Evolutionary conservation across 1,140 invertebrate species (phyloP).

Genomic region (Littorina saxatilis): DNA sequence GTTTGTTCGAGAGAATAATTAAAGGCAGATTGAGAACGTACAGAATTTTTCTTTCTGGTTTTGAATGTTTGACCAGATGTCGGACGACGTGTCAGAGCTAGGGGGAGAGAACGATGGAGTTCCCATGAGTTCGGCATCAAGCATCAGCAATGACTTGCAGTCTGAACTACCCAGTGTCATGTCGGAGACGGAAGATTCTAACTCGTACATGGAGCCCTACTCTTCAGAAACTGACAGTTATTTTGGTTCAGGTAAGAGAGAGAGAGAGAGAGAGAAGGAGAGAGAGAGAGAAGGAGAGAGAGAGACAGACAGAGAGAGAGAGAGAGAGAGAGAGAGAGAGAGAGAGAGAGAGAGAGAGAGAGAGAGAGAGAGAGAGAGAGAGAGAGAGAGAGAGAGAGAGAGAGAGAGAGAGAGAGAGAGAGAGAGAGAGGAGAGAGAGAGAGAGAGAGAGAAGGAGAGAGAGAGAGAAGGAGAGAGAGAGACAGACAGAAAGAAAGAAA

Average conservation of each 20-base stretch:
- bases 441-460: too few species aligned
- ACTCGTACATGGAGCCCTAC: slow-evolving; percentile 23
- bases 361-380: too few species aligned
- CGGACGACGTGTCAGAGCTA: slow-evolving; percentile 27
- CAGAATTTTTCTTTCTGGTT: background rate
- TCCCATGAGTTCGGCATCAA: slow-evolving; percentile 19
- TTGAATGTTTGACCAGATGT: background rate
- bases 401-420: too few species aligned
- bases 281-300: too few species aligned
- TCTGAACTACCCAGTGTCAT: background rate
- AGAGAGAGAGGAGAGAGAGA: too few species aligned
- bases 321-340: too few species aligned
- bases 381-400: too few species aligned
- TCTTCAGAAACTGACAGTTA: slow-evolving; percentile 37
- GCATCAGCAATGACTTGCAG: slow-evolving; percentile 17
- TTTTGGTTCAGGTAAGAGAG: slow-evolving; percentile 5
- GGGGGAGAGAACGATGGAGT: slow-evolving; percentile 26
- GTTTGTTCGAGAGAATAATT: background rate
- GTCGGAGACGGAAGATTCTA: slow-evolving; percentile 33
- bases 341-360: too few species aligned
- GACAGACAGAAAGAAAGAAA: too few species aligned
- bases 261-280: too few species aligned
- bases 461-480: too few species aligned
- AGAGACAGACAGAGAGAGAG: too few species aligned
- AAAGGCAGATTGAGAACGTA: background rate